Evolutionary conservation across 2,113 vertebrate genomes (phyloP), one percentile per base, ranked within the genome.

Genomic region (Cavia aperea): DNA sequence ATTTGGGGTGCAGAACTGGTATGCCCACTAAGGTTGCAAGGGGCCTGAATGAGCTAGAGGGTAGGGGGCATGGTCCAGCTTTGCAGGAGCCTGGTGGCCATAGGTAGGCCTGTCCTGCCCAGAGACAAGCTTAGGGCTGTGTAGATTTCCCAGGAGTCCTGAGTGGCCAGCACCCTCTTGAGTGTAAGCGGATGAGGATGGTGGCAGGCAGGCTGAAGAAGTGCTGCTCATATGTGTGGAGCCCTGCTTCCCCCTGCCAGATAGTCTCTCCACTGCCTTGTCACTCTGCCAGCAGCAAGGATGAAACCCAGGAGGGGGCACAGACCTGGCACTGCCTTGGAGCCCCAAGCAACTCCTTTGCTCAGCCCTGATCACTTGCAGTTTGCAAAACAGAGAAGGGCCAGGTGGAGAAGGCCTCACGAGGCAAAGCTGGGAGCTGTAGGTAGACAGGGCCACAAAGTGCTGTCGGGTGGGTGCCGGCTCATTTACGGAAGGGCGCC

Each of bases 401-500:
- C 95, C 83, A 0, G 2, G 58, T 56, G 14, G 0, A 3, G 13
- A 62, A 51, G 46, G 49, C 75, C 77, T 62, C 0, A 0, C 14
- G 31, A 72, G 77, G 78, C 68, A 95, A 96, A 78, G 51, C 16
- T 18, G 94, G 94, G 96, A 95, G 46, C 65, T 19, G 0, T 31
- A 11, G 97, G 98, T 96, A 97, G 96, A 94, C 97, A 96, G 98
- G 97, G 62, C 88, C 94, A 90, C 98, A 98, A 98, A 98, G 98
- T 98, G 98, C 98, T 98, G 96, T 97, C 90, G 43, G 92, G 81
- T 95, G 96, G 89, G 82, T 65, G 58, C 96, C 7, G 60, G 49
- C 63, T 97, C 90, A 99, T 97, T 99, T 99, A 93, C 98, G 98
- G 98, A 99, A 99, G 10, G 99, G 98, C 0, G 99, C 98, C 97